These are phyloP conservation scores for Orbicella faveolata DNA, from an alignment of 64 coral and sea anemone species.

Conservation along the genomic window DNA sequence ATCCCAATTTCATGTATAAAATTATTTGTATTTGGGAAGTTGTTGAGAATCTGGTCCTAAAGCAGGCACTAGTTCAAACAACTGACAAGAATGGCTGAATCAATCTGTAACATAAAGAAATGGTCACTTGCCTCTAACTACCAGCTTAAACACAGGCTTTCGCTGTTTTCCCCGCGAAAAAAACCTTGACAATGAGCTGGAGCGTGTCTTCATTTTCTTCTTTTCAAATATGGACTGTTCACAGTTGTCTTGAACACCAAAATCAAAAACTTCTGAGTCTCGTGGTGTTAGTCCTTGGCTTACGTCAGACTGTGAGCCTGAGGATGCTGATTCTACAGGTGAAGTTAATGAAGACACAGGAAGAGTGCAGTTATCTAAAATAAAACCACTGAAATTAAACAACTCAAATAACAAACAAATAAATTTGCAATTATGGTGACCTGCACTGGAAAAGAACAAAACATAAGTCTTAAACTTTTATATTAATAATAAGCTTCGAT, in stretches of 20 bases:
- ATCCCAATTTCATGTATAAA: too few relatives aligned
- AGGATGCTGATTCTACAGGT: conserved; percentile 8
- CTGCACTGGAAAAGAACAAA: neutral
- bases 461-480: neutral
- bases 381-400: neutral
- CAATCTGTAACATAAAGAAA: neutral
- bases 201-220: conserved; percentile 33
- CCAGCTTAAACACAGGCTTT: conserved; percentile 8
- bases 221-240: neutral
- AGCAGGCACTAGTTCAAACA: too few relatives aligned
- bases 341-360: neutral
- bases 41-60: too few relatives aligned
- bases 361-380: neutral
- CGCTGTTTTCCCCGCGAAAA: conserved; percentile 64
- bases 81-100: neutral
- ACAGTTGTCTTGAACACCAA: conserved; percentile 21
- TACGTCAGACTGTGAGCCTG: conserved; percentile 38
- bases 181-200: conserved; percentile 51
- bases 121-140: conserved; percentile 11
- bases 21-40: too few relatives aligned
- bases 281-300: conserved; percentile 16
- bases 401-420: neutral
- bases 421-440: neutral
- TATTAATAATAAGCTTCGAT: too few relatives aligned
- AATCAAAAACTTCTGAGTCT: conserved; percentile 57